phyloP scores from a whole-genome alignment of 2,113 vertebrate species.

The Mandrillus leucophaeus region DNA sequence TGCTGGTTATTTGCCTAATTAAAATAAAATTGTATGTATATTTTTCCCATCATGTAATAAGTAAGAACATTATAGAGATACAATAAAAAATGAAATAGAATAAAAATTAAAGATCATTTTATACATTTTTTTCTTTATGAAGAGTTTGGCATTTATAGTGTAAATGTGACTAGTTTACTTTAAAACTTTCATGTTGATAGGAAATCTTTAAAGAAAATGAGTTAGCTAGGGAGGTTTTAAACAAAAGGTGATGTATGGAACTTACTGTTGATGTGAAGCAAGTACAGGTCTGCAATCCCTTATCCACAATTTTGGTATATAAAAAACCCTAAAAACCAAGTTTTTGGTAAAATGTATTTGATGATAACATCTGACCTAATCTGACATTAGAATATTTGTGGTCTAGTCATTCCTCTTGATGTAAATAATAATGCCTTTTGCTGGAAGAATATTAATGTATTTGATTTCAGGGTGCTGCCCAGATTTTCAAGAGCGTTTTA shows the following conservation, averaged over 20 bases:
- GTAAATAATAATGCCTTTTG: neutral
- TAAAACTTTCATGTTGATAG: conserved; percentile 13
- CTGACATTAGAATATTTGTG: neutral
- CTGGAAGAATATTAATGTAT: neutral
- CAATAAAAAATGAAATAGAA: neutral
- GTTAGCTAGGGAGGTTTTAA: neutral
- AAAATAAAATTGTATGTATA: conserved; percentile 8
- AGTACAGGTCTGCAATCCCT: neutral
- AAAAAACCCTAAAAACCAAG: conserved; percentile 1
- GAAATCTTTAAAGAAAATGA: neutral
- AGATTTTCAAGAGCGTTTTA: neutral
- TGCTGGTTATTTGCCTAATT: conserved; percentile 13
- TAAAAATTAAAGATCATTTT: neutral
- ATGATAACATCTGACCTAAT: neutral
- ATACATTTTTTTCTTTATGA: neutral
- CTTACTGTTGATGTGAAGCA: neutral
- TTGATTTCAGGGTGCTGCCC: conserved; percentile 44
- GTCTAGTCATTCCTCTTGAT: neutral
- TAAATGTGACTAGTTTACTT: neutral
- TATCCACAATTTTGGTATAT: neutral
- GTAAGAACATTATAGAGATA: neutral
- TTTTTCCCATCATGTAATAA: neutral
- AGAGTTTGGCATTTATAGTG: neutral
- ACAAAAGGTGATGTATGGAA: neutral
- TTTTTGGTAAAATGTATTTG: conserved; percentile 24